A percentile compares a stretch with the other conserved stretches of the same genome.
Conservation (phyloP, 2,113 vertebrate genomes). For the Lagopus leucura region DNA sequence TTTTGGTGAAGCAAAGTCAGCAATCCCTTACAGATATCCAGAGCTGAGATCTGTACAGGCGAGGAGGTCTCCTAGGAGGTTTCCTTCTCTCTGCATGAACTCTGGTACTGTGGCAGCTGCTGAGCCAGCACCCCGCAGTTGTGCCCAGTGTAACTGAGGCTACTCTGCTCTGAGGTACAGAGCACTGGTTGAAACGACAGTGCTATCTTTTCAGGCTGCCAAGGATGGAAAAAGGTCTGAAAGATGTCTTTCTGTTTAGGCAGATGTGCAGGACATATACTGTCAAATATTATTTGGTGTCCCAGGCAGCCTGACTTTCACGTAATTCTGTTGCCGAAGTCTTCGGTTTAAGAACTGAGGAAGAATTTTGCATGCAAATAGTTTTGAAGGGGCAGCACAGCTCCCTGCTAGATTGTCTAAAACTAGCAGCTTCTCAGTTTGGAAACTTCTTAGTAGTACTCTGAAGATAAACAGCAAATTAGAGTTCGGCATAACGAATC, state of each 20-base stretch:
- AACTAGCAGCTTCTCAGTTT: not conserved
- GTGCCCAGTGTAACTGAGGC: not conserved
- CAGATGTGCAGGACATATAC: fast-evolving
- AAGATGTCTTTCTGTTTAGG: not conserved
- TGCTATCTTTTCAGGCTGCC: not conserved
- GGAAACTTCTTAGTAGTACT: not conserved
- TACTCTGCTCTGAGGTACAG: not conserved
- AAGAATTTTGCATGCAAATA: not conserved
- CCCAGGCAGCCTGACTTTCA: not conserved
- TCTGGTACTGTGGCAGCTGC: not conserved
- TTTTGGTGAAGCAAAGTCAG: not conserved
- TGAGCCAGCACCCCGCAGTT: too few species aligned
- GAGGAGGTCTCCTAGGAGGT: not conserved
- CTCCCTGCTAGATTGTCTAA: not conserved
- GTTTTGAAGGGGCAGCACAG: not conserved
- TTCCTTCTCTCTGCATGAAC: not conserved
- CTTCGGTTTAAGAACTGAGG: not conserved
- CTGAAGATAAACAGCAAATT: not conserved
- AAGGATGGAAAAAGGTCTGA: not conserved
- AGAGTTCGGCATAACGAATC: not conserved
- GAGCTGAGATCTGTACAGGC: not conserved
- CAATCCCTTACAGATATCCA: not conserved
- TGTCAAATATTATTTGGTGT: not conserved
- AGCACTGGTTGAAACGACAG: not conserved
- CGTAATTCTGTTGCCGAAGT: not conserved